Conservation (phyloP, 2,797 vertebrate genomes). For the Molossus molossus region DNA sequence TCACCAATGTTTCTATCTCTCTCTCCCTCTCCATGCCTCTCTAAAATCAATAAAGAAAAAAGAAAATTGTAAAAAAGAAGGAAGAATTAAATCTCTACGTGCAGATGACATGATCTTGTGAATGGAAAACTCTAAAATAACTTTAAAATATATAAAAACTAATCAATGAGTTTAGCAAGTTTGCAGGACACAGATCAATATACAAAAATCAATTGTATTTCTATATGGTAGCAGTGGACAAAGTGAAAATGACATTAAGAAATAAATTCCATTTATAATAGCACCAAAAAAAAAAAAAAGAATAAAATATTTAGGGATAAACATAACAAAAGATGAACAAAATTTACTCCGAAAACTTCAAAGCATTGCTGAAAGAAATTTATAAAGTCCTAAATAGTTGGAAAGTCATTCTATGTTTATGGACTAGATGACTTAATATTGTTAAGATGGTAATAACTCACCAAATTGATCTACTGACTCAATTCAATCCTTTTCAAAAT, state of each 20-base stretch:
- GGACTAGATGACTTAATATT: not conserved
- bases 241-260: slow-evolving; percentile 25
- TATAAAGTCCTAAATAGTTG: not conserved
- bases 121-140: not conserved
- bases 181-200: slow-evolving; percentile 36
- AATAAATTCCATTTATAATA: slow-evolving; percentile 21
- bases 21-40: too few species aligned
- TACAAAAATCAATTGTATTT: not conserved
- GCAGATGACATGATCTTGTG: not conserved
- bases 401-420: not conserved
- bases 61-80: not conserved
- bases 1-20: too few species aligned
- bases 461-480: not conserved
- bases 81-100: not conserved
- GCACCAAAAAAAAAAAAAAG: not conserved
- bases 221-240: not conserved
- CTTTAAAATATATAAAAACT: not conserved
- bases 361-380: not conserved
- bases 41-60: too few species aligned
- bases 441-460: not conserved
- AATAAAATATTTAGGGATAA: not conserved
- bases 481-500: not conserved
- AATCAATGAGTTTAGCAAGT: not conserved
- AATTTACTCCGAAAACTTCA: not conserved
- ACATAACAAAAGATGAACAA: not conserved